phyloP scores from a whole-genome alignment of 2,888 invertebrate genomes.

The Cryptocephalus primarius region DNA sequence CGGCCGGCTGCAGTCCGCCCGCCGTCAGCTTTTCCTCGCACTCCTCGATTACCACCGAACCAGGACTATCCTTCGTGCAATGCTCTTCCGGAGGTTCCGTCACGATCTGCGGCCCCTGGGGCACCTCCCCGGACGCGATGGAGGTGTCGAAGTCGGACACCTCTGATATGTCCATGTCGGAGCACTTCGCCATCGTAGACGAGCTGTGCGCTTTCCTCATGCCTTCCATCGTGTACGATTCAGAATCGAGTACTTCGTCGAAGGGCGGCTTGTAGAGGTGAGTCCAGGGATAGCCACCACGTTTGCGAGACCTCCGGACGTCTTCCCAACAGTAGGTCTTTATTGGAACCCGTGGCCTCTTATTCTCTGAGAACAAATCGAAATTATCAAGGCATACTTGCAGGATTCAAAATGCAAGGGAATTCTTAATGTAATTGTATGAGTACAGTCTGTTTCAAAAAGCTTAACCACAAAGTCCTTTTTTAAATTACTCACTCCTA shows the following conservation, averaged over 20 bases:
- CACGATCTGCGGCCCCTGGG: slow-evolving; percentile 5
- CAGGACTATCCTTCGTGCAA: slow-evolving; percentile 11
- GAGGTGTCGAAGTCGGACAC: slow-evolving; percentile 8
- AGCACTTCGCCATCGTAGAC: slow-evolving; percentile 17
- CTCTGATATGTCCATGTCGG: slow-evolving; percentile 17
- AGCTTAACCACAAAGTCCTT: no score
- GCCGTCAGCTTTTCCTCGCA: slow-evolving; percentile 6
- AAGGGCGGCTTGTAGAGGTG: slow-evolving; percentile 56
- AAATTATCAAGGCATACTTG: not conserved
- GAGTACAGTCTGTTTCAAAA: not conserved
- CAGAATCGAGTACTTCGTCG: slow-evolving; percentile 35
- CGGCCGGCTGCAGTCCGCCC: slow-evolving; percentile 19
- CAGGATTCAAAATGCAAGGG: no score
- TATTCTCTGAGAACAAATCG: slow-evolving; percentile 24
- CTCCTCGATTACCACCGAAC: slow-evolving; percentile 12
- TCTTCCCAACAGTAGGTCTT: slow-evolving; percentile 79
- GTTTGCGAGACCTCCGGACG: slow-evolving; percentile 54
- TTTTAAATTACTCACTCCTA: no score
- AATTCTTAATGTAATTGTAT: not conserved
- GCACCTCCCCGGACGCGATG: slow-evolving; percentile 1
- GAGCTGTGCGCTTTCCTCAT: slow-evolving; percentile 23
- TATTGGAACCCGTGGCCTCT: slow-evolving; percentile 54
- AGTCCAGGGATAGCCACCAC: slow-evolving; percentile 74
- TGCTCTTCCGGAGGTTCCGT: slow-evolving; percentile 12
- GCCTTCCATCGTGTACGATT: slow-evolving; percentile 28